Base-by-base conservation (phyloP, 2,888 invertebrate species). In the Lycia hirtaria region DNA sequence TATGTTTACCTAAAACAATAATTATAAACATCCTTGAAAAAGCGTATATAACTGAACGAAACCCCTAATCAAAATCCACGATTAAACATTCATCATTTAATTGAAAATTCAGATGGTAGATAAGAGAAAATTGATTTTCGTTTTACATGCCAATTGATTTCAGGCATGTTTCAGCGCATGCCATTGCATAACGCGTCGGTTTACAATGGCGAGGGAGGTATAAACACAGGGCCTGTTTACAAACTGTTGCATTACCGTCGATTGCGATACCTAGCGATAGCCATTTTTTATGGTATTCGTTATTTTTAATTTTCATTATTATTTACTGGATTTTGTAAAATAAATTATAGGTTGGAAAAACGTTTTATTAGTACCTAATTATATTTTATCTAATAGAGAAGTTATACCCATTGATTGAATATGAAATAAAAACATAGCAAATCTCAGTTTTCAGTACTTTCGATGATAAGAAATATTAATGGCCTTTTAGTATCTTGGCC, bases 141-240 rank as follows among this genome's bases (percentile, higher is more conserved):
- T 69, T 73, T 72, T 72, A 69, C 69, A 73, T 71, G 67, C 65
- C 44, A 64, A 68, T 71, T 72, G 69, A 70, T 73, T 47, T 37
- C 14, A 19, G 32, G 12, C n/a, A n/a, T 12, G 33, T 74, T 76
- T 71, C 68, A 71, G 73, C 70, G 64, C 72, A 79, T 73, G 70
- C 76, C 72, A 66, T 80, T 80, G 73, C 78, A 73, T 73, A 82
- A 83, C 66, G 68, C 70, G 64, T 71, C 72, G 67, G 66, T 68
- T 73, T 76, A 85, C 84, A 87, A 85, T 86, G 76, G 81, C 67
- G 67, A 69, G 62, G 73, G 71, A 65, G 73, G 68, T 77, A 78
- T 81, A 83, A 84, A 85, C 85, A 83, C 69, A 64, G 67, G 63
- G 40, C 63, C 66, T 89, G 88, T 90, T 91, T 91, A 87, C 83